Evolutionary conservation across 2,113 vertebrate species (phyloP).

Genomic region (Peromyscus californicus): DNA sequence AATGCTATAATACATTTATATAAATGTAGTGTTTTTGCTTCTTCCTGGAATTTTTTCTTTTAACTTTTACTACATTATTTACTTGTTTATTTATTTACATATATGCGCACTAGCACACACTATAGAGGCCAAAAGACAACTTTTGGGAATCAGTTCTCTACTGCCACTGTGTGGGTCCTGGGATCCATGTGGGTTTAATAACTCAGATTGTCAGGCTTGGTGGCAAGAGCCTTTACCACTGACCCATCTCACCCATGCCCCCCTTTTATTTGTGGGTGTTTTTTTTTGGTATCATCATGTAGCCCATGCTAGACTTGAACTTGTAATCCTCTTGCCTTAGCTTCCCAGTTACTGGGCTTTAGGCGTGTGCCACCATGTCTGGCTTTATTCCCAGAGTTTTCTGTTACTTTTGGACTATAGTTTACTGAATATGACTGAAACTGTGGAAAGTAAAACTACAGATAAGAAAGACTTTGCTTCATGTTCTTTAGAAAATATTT

Average conservation of each 20-base stretch:
- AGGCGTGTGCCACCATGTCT: neutral
- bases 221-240: neutral
- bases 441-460: neutral
- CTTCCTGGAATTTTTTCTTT: neutral
- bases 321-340: neutral
- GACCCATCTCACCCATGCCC: neutral
- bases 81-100: neutral
- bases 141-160: neutral
- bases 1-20: neutral
- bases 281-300: neutral
- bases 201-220: neutral
- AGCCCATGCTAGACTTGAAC: neutral
- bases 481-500: neutral
- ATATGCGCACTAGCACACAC: neutral
- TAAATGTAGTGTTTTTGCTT: neutral
- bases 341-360: neutral
- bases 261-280: neutral
- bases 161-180: neutral
- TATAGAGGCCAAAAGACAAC: neutral
- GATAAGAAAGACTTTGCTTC: neutral
- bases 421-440: neutral
- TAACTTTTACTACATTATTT: neutral
- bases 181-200: no score
- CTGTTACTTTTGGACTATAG: neutral
- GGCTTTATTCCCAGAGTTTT: neutral